A percentile compares a stretch with the other conserved stretches of the same genome.
Evolutionary conservation across 2,797 vertebrate species (phyloP).

Genomic region (Lutra lutra): DNA sequence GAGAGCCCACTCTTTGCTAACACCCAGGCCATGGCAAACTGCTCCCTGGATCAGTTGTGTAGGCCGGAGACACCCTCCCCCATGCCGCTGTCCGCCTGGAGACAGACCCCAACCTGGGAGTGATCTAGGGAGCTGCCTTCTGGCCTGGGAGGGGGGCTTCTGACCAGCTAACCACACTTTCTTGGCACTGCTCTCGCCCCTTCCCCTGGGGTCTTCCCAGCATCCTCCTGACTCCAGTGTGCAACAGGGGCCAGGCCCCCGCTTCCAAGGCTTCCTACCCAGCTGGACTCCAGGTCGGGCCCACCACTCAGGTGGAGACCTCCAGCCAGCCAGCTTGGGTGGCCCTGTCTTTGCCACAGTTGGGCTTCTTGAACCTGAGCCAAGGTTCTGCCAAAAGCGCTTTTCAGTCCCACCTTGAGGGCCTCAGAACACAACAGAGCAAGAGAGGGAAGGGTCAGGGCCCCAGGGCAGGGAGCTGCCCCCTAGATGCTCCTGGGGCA

Average conservation of each 20-base stretch:
- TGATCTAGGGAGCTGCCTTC: background rate
- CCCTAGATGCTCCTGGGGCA: background rate
- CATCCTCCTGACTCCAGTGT: background rate
- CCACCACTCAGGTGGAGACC: background rate
- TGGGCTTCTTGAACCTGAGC: background rate
- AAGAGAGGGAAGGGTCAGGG: background rate
- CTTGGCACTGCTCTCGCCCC: background rate
- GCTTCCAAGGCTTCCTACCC: background rate
- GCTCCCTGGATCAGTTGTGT: background rate
- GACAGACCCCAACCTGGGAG: background rate
- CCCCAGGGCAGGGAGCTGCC: conserved; percentile 55
- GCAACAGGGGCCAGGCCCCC: background rate
- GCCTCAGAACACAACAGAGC: background rate
- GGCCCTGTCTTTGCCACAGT: background rate
- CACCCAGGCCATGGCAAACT: background rate
- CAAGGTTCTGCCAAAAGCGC: background rate
- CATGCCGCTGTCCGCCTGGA: background rate
- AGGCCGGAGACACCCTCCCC: background rate
- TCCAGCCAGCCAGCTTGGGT: background rate
- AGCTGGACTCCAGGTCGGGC: background rate
- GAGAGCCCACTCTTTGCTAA: background rate
- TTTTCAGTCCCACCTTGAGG: background rate
- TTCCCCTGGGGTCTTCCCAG: background rate
- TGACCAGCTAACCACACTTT: no score
- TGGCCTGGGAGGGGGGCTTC: background rate